Percentiles rank a stretch among this genome's conserved stretches.
These are phyloP conservation scores for Ips nitidus DNA, from an alignment of 1,140 invertebrate species.

Conservation along the genomic window DNA sequence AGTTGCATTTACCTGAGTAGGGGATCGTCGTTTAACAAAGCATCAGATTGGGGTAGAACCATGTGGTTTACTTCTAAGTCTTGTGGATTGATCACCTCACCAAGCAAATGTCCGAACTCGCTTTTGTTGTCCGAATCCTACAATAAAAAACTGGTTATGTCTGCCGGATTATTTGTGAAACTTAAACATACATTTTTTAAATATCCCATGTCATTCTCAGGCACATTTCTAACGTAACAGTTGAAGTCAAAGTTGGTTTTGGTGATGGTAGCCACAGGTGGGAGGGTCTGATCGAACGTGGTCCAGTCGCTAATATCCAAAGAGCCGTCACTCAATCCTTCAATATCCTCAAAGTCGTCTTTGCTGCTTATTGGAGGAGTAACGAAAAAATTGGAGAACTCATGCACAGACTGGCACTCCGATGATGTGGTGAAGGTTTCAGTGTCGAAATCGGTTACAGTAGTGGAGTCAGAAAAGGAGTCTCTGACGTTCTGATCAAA, in stretches of 20 bases:
- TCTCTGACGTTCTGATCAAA: conserved; percentile 42
- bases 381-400: conserved; percentile 40
- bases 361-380: conserved; percentile 28
- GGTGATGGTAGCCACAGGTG: conserved; percentile 42
- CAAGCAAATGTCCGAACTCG: conserved; percentile 44
- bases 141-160: conserved; percentile 12
- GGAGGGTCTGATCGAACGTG: conserved; percentile 27
- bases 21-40: conserved; percentile 47
- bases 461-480: conserved; percentile 25
- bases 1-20: conserved; percentile 35
- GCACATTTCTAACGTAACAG: conserved; percentile 40
- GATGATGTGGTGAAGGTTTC: conserved; percentile 40
- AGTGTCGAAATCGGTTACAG: conserved; percentile 33
- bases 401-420: conserved; percentile 16
- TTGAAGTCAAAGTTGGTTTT: conserved; percentile 44
- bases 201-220: conserved; percentile 33
- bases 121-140: conserved; percentile 30
- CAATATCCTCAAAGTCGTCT: conserved; percentile 42
- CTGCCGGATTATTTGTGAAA: not conserved
- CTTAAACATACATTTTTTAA: conserved; percentile 34
- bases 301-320: conserved; percentile 38
- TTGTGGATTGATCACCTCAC: conserved; percentile 20
- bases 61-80: conserved; percentile 43
- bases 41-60: conserved; percentile 44
- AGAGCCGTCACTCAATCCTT: conserved; percentile 39